Conservation (phyloP, 2,113 vertebrate genomes). For the Oophaga pumilio region DNA sequence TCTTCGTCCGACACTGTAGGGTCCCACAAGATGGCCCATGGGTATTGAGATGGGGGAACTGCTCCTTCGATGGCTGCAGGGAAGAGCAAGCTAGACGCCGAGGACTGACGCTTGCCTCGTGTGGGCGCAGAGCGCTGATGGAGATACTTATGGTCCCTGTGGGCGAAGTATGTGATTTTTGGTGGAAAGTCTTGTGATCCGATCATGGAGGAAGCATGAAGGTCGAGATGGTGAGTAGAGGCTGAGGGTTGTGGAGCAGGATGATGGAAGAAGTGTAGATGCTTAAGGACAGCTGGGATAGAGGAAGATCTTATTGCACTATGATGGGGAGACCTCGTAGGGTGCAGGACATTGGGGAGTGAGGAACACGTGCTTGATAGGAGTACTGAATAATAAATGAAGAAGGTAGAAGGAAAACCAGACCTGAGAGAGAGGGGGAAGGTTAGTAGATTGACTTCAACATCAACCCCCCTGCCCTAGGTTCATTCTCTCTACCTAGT, state of each 20-base stretch:
- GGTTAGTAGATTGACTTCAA: conserved; percentile 8
- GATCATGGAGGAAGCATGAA: not conserved
- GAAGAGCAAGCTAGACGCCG: conserved; percentile 52
- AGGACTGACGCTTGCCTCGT: conserved; percentile 44
- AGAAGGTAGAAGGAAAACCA: conserved; percentile 14
- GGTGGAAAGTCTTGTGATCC: conserved; percentile 12
- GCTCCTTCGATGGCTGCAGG: conserved; percentile 77
- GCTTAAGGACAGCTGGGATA: not conserved
- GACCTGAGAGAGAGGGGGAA: conserved; percentile 36
- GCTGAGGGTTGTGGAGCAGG: not conserved
- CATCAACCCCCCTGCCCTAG: not conserved
- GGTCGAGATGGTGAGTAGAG: not conserved
- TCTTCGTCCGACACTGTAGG: conserved; percentile 79
- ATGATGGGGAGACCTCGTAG: not conserved
- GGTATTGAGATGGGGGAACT: conserved; percentile 79
- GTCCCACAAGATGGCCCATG: conserved; percentile 82
- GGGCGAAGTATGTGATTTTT: not conserved
- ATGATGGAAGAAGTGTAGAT: rapidly evolving
- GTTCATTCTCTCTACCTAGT: not conserved
- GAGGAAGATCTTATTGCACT: conserved; percentile 10
- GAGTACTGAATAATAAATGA: conserved; percentile 37
- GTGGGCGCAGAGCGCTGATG: not conserved
- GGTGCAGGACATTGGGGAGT: conserved; percentile 23
- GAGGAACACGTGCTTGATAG: conserved; percentile 38
- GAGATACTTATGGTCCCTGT: not conserved